These are phyloP conservation scores for Pseudanteris insignis DNA, from an alignment of 2,888 invertebrate genomes.

Conservation along the genomic window DNA sequence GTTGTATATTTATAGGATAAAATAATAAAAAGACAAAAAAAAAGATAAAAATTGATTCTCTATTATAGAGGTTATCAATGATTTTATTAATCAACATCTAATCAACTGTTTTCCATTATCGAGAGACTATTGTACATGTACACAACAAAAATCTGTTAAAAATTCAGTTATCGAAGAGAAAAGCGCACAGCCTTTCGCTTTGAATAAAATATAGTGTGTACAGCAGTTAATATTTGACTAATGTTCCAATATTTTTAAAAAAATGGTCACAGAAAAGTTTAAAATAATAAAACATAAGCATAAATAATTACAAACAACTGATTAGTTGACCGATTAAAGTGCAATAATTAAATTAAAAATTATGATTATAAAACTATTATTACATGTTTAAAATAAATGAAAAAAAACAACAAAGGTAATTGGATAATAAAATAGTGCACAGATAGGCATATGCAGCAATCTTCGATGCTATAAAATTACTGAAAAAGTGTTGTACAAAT, in stretches of 20 bases:
- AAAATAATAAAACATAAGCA: not conserved
- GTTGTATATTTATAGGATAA: not conserved
- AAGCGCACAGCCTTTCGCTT: slow-evolving; percentile 2
- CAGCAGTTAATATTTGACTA: not conserved
- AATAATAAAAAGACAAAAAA: not conserved
- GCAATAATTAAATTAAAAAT: not conserved
- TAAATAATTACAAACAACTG: slow-evolving; percentile 7
- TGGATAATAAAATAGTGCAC: not conserved
- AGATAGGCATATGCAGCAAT: slow-evolving; percentile 9
- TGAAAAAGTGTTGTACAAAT: slow-evolving; percentile 35
- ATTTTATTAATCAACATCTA: slow-evolving; percentile 31
- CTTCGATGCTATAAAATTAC: slow-evolving; percentile 20
- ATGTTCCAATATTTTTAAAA: slow-evolving; percentile 7
- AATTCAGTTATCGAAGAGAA: slow-evolving; percentile 3
- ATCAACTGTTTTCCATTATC: slow-evolving; percentile 15
- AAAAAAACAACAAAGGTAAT: not conserved
- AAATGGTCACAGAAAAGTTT: no score
- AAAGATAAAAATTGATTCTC: not conserved
- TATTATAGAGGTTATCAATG: slow-evolving; percentile 5
- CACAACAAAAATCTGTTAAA: slow-evolving; percentile 27
- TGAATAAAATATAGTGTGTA: slow-evolving; percentile 6
- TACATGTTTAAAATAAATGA: not conserved
- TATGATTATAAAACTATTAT: slow-evolving; percentile 6
- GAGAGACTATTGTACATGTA: slow-evolving; percentile 17
- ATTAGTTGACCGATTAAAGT: not conserved